Base-by-base conservation (phyloP, 1,140 invertebrate species). In the Zaprionus tsacasi region DNA sequence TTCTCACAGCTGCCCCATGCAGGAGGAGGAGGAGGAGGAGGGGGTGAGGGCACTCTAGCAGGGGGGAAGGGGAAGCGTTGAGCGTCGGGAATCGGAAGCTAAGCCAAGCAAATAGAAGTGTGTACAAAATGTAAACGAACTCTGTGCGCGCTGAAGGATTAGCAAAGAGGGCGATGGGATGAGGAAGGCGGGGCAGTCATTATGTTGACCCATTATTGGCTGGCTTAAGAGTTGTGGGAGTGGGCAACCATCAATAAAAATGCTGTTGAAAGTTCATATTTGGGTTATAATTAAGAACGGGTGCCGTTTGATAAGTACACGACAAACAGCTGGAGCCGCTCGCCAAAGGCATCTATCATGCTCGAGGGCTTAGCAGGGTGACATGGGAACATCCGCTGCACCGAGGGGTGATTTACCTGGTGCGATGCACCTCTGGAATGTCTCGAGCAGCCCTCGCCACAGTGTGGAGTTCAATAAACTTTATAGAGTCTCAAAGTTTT, bases 361-460 rank as follows among this genome's bases (percentile, higher is more conserved):
- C 59, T 68, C 48, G 35, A 13, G 66, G 85, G 83, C 85, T 87
- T 87, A 87, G 38, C 77, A 43, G 33, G 30, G 25, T 89, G 83
- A 87, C 83, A 87, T 80, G 83, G 83, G 83, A 87, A 89, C 81
- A 83, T 78, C 85, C 83, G 83, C 58, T 66, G 33, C 35, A 10
- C 21, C 11, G 13, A 59, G 63, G 76, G 76, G 61, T 71, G 72
- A 52, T 43, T 76, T 76, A 78, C 76, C 76, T 88, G 13, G n/a
- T 21, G 50, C 21, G 21, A 27, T 63, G 36, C 48, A 35, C 27
- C 38, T 15, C 40, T 25, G 33, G 12, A 55, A 48, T 58, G 70
- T 73, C 68, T 54, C 35, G 43, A 65, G 54, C 83, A 59, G 74
- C 81, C 73, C 81, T 83, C 82, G 71, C 27, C 57, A 13, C 13